phyloP scores from a whole-genome alignment of 2,888 invertebrate genomes.

The Muscina levida region DNA sequence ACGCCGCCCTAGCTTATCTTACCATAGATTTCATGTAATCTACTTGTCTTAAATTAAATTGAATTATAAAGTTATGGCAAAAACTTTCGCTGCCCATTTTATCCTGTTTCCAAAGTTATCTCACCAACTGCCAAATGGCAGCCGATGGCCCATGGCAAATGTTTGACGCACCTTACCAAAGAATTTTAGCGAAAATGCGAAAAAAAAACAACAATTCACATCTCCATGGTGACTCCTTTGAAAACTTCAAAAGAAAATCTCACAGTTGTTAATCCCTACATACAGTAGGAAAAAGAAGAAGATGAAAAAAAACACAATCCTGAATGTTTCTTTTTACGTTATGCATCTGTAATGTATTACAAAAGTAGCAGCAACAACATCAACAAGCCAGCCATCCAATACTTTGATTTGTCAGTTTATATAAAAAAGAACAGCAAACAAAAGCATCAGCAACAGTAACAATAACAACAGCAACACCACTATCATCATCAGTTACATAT shows the following conservation, averaged over 20 bases:
- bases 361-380: constrained; percentile 20
- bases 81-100: no score
- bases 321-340: constrained; percentile 39
- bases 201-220: not conserved
- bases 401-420: constrained; percentile 58
- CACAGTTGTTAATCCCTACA: constrained; percentile 28
- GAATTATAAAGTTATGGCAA: no score
- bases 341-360: constrained; percentile 55
- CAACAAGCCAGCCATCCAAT: constrained; percentile 35
- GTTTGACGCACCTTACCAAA: no score
- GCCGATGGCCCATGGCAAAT: no score
- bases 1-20: no score
- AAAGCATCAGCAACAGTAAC: constrained; percentile 18
- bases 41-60: no score
- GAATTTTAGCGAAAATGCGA: no score
- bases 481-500: no score
- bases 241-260: constrained; percentile 28
- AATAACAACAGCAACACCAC: constrained; percentile 8
- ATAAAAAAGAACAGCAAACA: not conserved
- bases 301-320: constrained; percentile 34
- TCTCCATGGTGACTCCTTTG: constrained; percentile 10
- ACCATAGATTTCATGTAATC: no score
- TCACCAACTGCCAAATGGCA: no score
- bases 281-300: no score
- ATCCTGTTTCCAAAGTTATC: no score